phyloP scores from a whole-genome alignment of 2,888 invertebrate species.

The Epicampocera succincta region DNA sequence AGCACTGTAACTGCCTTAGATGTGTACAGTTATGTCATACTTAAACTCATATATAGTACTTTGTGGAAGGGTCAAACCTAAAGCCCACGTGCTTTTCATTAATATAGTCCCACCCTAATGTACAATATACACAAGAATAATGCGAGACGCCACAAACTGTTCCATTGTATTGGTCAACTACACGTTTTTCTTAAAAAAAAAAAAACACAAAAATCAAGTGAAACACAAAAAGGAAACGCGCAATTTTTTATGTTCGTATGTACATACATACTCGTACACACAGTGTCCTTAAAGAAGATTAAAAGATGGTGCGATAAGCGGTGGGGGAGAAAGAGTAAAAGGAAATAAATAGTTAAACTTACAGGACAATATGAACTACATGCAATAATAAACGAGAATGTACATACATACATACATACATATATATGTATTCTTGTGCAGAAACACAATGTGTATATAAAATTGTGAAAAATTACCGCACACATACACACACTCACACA shows the following conservation, averaged over 20 bases:
- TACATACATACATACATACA: not conserved
- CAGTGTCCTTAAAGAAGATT: conserved; percentile 39
- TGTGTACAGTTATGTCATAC: no score
- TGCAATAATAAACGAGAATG: no score
- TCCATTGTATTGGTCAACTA: conserved; percentile 33
- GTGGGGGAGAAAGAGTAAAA: not conserved
- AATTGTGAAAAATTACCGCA: conserved; percentile 53
- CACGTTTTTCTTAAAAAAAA: conserved; percentile 10
- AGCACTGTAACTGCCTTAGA: no score
- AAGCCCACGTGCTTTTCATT: no score
- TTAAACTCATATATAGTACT: no score
- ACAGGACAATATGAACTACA: conserved; percentile 56
- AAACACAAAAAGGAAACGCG: conserved; percentile 57
- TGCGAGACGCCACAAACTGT: conserved; percentile 51
- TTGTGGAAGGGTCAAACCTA: no score
- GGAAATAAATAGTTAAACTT: conserved; percentile 55
- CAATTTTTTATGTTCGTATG: conserved; percentile 31
- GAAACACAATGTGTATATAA: conserved; percentile 10
- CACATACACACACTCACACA: no score
- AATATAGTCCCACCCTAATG: no score
- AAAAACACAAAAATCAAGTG: conserved; percentile 44
- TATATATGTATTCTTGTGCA: not conserved
- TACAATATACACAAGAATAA: not conserved
- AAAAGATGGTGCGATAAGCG: conserved; percentile 13
- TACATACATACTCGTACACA: conserved; percentile 1